Base-by-base conservation (phyloP, 2,888 invertebrate genomes). In the Sinotaia quadrata region DNA sequence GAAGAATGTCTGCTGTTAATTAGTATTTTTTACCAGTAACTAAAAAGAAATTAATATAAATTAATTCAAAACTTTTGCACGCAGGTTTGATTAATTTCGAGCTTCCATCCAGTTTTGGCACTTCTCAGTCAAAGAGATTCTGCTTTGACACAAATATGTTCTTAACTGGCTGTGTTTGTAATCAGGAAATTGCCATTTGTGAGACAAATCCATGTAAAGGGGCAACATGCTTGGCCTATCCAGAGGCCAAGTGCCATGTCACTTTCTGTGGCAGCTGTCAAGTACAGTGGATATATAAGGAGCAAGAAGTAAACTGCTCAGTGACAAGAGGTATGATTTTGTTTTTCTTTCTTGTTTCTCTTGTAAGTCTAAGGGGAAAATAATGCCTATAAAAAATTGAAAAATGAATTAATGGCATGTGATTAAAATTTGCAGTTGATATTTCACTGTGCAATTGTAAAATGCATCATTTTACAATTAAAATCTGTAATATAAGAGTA, bases 61-160 rank as follows among this genome's bases (percentile, higher is more conserved):
- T n/a, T n/a, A n/a, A n/a, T n/a, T 49, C 2, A 58, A 33, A 44
- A 41, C 34, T 65, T 54, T 31, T 15, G 57, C 36, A 24, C 52
- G 27, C 66, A 81, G 81, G 61, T 36, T 72, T 79, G 71, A 77
- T 81, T 15, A 70, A 69, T n/a, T 75, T 76, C 4, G 56, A 73
- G 49, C 65, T 70, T 4, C 73, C 70, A 18, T 68, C 68, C 47
- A 70, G 70, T 21, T 47, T 63, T 12, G 67, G 67, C 54, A 65
- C 65, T 37, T 24, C 60, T 34, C 60, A 75, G 36, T 73, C 78
- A 0, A 57, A 62, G 18, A 61, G 80, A 4, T 84, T 85, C 71
- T 85, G 85, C 71, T 82, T 85, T 71, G 81, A 84, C 66, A 78
- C 81, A 15, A 74, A 76, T n/a, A 76, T 79, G 24, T 81, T 81